phyloP scores from a whole-genome alignment of 1,140 invertebrate species.

The Homarus americanus region DNA sequence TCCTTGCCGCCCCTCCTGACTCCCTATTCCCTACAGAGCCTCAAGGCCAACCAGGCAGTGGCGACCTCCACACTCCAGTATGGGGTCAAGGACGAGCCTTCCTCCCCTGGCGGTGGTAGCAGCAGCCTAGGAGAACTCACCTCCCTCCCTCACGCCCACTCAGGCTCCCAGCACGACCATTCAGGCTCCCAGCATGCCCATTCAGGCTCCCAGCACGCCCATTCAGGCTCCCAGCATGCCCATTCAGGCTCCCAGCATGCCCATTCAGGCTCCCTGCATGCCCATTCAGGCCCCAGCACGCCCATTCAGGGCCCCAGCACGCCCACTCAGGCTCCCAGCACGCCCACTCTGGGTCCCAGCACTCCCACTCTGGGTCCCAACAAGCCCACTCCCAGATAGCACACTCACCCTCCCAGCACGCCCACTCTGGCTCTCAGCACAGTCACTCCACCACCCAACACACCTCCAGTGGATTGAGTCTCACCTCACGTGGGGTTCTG shows the following conservation, averaged over 20 bases:
- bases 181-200: conserved; percentile 16
- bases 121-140: background rate
- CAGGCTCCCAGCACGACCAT: background rate
- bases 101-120: conserved; percentile 27
- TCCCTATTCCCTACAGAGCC: conserved; percentile 29
- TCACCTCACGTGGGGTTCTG: background rate
- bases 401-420: background rate
- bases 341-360: background rate
- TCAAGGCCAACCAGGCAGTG: background rate
- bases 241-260: conserved; percentile 14
- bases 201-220: background rate
- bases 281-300: conserved; percentile 26
- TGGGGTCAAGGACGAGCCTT: conserved; percentile 57
- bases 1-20: conserved; percentile 42
- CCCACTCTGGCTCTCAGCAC: too few relatives aligned
- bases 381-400: background rate
- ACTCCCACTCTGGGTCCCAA: background rate
- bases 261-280: background rate
- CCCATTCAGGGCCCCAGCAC: background rate
- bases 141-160: conserved; percentile 22
- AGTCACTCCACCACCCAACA: too few relatives aligned
- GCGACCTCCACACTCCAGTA: background rate
- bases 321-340: background rate
- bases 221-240: background rate
- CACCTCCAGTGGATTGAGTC: background rate